phyloP scores from a whole-genome alignment of 2,888 invertebrate species.

The Habrosyne pyritoides region DNA sequence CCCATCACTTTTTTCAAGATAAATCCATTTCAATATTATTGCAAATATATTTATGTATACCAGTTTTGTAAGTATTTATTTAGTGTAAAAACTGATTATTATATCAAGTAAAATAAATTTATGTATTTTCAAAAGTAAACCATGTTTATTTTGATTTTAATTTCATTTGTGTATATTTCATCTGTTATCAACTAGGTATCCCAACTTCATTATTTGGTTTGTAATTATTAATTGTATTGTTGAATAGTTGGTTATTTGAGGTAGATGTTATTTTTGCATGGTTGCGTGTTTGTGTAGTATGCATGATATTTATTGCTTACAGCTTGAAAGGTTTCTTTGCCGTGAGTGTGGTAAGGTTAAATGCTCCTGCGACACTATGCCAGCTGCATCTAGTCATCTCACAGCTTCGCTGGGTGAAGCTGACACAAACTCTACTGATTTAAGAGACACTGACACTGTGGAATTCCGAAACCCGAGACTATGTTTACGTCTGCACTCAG shows the following conservation, averaged over 20 bases:
- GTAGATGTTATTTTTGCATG: slow-evolving; percentile 55
- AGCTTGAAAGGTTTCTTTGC: slow-evolving; percentile 90
- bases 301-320: slow-evolving; percentile 86
- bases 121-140: background rate
- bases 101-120: background rate
- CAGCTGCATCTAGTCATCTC: slow-evolving; percentile 38
- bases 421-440: slow-evolving; percentile 28
- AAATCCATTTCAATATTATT: no score
- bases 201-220: background rate
- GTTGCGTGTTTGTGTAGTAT: slow-evolving; percentile 73
- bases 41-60: background rate
- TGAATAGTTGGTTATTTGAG: background rate
- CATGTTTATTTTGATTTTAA: background rate
- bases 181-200: background rate
- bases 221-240: background rate
- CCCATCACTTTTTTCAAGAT: no score
- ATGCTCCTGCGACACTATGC: slow-evolving; percentile 80
- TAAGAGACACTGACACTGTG: slow-evolving; percentile 44
- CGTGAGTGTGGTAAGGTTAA: slow-evolving; percentile 87
- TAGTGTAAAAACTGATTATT: background rate
- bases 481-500: slow-evolving; percentile 54
- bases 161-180: background rate
- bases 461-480: slow-evolving; percentile 58
- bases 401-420: slow-evolving; percentile 31
- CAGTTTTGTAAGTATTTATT: background rate